Conservation (phyloP, 2,113 vertebrate genomes). For the Nothobranchius kuhntae region DNA sequence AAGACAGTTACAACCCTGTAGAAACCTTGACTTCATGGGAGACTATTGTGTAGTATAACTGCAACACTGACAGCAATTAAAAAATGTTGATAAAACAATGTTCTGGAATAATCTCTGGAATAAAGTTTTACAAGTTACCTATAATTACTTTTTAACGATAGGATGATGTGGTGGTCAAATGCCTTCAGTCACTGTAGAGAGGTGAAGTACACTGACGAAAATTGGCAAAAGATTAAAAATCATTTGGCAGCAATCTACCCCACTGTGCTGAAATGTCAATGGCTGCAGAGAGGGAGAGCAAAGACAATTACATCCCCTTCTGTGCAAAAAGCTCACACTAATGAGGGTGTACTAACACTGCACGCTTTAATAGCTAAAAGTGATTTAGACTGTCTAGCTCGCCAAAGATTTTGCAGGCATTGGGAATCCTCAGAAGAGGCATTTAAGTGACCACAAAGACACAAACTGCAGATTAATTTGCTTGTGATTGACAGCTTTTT, state of each 20-base stretch:
- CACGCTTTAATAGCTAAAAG: conserved; percentile 36
- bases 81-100: too few species aligned
- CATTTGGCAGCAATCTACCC: conserved; percentile 45
- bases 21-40: too few species aligned
- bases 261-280: conserved; percentile 53
- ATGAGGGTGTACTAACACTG: conserved; percentile 49
- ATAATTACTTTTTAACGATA: neutral
- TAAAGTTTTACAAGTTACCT: too few species aligned
- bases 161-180: neutral
- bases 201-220: conserved; percentile 30
- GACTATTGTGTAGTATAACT: too few species aligned
- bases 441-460: conserved; percentile 25
- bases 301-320: conserved; percentile 42
- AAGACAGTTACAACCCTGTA: too few species aligned
- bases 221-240: conserved; percentile 63
- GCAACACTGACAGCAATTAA: too few species aligned
- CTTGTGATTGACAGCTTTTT: conserved; percentile 15
- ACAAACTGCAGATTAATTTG: conserved; percentile 9
- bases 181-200: conserved; percentile 5
- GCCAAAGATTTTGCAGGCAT: conserved; percentile 20
- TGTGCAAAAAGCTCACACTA: conserved; percentile 42
- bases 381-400: conserved; percentile 41
- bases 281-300: conserved; percentile 39
- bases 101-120: too few species aligned
- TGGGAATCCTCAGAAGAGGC: conserved; percentile 26